Percentiles rank a stretch among this genome's conserved stretches.
Evolutionary conservation across 2,888 invertebrate species (phyloP).

Genomic region (Deilephila porcellus): DNA sequence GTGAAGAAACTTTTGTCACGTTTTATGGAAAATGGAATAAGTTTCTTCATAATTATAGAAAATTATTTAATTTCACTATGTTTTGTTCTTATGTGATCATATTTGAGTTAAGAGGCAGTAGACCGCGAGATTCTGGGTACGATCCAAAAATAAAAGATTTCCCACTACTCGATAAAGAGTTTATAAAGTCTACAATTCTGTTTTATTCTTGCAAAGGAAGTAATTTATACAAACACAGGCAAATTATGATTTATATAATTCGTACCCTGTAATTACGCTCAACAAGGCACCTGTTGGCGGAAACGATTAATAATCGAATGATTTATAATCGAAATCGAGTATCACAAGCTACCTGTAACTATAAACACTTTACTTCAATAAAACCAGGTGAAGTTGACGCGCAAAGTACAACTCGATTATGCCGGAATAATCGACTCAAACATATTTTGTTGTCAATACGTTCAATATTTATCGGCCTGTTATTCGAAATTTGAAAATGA

Average conservation of each 20-base stretch:
- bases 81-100: too few species aligned
- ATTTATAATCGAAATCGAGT: constrained; percentile 7
- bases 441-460: constrained; percentile 22
- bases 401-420: constrained; percentile 7
- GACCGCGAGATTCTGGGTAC: not conserved
- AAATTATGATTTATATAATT: constrained; percentile 14
- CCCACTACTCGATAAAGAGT: too few species aligned
- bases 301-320: constrained; percentile 18
- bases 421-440: constrained; percentile 9
- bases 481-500: constrained; percentile 12
- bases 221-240: constrained; percentile 21
- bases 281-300: constrained; percentile 16
- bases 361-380: constrained; percentile 12
- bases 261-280: not conserved
- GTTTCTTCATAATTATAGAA: too few species aligned
- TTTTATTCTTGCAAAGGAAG: not conserved
- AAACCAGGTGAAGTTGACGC: constrained; percentile 3
- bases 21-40: too few species aligned
- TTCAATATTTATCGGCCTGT: constrained; percentile 15
- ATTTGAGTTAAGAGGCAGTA: too few species aligned
- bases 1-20: too few species aligned
- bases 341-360: not conserved
- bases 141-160: not conserved
- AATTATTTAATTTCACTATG: too few species aligned
- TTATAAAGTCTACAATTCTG: not conserved